These are phyloP conservation scores for Sialia sialis DNA, from an alignment of 2,113 vertebrate genomes.

Conservation along the genomic window DNA sequence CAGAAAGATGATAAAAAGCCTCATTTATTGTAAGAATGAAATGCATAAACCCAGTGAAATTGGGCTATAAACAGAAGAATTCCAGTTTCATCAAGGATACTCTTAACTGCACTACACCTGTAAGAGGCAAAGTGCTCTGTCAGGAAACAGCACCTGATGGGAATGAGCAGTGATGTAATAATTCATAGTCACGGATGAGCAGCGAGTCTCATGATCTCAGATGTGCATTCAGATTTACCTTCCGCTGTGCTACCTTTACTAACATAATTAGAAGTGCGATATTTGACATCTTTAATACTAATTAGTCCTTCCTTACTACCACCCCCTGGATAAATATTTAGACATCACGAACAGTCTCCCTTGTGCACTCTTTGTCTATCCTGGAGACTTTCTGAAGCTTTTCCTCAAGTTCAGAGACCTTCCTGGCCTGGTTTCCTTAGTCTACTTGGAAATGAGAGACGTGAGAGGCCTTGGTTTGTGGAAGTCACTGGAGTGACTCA, in stretches of 20 bases:
- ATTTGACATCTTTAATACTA: neutral
- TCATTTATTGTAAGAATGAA: neutral
- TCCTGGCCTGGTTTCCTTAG: neutral
- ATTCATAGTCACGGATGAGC: neutral
- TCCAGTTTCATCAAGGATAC: neutral
- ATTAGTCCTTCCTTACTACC: neutral
- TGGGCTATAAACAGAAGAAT: neutral
- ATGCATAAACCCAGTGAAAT: neutral
- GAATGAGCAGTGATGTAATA: neutral
- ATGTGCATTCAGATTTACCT: neutral
- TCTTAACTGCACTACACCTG: neutral
- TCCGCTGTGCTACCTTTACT: neutral
- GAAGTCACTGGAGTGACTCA: rapidly evolving
- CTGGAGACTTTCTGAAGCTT: neutral
- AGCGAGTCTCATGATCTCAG: neutral
- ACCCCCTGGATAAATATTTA: slow-evolving; percentile 11
- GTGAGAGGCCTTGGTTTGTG: neutral
- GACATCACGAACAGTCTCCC: neutral
- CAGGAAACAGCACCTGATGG: neutral
- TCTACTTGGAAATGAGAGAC: rapidly evolving
- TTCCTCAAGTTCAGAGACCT: neutral
- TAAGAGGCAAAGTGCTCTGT: neutral
- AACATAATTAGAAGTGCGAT: neutral
- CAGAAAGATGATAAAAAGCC: neutral
- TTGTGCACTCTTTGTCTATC: neutral